These are phyloP conservation scores for Lanius ludovicianus DNA, from an alignment of 2,113 vertebrate genomes.

Conservation along the genomic window DNA sequence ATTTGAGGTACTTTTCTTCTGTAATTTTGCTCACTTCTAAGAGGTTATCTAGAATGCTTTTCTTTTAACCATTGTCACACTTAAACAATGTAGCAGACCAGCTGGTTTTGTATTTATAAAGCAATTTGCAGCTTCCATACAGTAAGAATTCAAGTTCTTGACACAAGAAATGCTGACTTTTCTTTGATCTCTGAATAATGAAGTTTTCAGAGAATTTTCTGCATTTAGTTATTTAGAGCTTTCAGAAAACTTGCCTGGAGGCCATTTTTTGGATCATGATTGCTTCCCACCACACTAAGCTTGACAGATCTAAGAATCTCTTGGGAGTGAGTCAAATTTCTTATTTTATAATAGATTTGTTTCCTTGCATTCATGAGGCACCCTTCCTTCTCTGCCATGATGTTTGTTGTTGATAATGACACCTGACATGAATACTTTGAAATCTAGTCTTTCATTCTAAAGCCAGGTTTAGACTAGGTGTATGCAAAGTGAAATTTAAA, in stretches of 20 bases:
- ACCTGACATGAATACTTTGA: not conserved
- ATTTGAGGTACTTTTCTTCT: not conserved
- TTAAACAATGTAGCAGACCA: not conserved
- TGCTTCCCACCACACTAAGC: not conserved
- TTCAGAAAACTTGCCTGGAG: constrained; percentile 17
- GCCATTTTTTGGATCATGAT: not conserved
- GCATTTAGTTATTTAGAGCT: constrained; percentile 8
- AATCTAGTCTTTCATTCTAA: not conserved
- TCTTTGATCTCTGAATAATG: constrained; percentile 27
- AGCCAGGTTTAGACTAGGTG: not conserved
- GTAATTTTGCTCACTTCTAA: not conserved
- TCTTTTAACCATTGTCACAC: not conserved
- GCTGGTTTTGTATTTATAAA: not conserved
- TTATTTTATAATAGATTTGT: not conserved
- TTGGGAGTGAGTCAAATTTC: not conserved
- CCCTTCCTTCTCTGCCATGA: not conserved
- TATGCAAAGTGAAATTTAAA: not conserved
- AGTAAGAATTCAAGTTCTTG: not conserved
- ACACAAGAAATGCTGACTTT: not conserved
- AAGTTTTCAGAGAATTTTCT: constrained; percentile 34
- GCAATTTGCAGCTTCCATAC: not conserved
- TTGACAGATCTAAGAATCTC: constrained; percentile 2
- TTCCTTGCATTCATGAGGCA: not conserved
- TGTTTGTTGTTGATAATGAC: not conserved
- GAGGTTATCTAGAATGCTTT: not conserved